A percentile compares a stretch with the other conserved stretches of the same genome.
phyloP scores from a whole-genome alignment of 2,888 invertebrate genomes.

The Caenorhabditis wallacei region DNA sequence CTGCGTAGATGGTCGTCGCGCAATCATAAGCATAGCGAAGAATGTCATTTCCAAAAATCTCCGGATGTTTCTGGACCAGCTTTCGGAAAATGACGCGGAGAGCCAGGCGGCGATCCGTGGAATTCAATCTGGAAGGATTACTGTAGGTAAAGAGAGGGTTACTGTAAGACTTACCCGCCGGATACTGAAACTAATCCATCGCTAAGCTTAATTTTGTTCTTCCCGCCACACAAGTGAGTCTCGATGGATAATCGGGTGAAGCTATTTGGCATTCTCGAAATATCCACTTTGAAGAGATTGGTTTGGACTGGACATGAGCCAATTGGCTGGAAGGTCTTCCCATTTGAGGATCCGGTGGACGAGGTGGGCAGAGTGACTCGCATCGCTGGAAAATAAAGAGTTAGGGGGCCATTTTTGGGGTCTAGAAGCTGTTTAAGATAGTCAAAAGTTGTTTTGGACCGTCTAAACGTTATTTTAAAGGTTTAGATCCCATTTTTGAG shows the following conservation, averaged over 20 bases:
- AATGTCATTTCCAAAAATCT: constrained; percentile 9
- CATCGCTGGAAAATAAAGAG: neutral
- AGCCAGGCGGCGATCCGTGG: constrained; percentile 19
- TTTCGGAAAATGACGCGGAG: constrained; percentile 26
- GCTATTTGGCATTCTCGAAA: neutral
- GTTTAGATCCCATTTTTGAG: no score
- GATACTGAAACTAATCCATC: neutral
- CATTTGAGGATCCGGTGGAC: neutral
- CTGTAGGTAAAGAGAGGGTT: neutral
- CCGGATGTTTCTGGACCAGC: neutral
- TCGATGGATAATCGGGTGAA: constrained; percentile 5
- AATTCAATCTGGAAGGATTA: constrained; percentile 27
- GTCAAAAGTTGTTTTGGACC: no score
- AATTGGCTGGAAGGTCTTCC: neutral
- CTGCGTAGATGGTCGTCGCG: constrained; percentile 14
- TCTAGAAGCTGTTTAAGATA: no score
- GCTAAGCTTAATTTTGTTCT: neutral
- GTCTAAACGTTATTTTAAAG: no score
- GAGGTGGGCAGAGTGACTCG: constrained; percentile 4
- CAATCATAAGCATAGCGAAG: constrained; percentile 10
- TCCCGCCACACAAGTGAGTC: constrained; percentile 8
- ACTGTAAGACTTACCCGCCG: constrained; percentile 5
- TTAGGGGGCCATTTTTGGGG: no score
- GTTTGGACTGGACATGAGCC: neutral
- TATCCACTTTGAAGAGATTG: constrained; percentile 7